A percentile compares a stretch with the other conserved stretches of the same genome.
These are phyloP conservation scores for Lepeophtheirus nordmannii DNA, from an alignment of 2,888 invertebrate species.

Conservation along the genomic window DNA sequence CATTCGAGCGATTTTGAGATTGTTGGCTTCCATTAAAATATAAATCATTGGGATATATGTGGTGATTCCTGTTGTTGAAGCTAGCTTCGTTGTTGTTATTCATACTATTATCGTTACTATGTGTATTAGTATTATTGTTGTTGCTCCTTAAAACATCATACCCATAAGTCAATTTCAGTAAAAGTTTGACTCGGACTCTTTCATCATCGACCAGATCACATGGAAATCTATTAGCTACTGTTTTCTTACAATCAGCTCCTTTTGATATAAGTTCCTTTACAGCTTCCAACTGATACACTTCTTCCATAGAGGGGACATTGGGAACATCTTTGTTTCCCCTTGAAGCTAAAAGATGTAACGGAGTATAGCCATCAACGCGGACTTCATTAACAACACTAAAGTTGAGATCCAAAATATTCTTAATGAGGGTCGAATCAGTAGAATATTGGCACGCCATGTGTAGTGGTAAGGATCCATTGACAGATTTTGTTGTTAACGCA, in stretches of 20 bases:
- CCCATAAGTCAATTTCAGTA: neutral
- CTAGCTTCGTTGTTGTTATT: too few relatives aligned
- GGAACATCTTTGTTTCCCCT: neutral
- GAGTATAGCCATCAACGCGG: slow-evolving; percentile 9
- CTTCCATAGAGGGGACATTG: slow-evolving; percentile 3
- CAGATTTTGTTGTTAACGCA: neutral
- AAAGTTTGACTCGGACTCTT: neutral
- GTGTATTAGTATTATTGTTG: too few relatives aligned
- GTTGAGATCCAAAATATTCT: neutral
- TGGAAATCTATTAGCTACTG: neutral
- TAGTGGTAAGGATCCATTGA: slow-evolving; percentile 12
- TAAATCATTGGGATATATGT: too few relatives aligned
- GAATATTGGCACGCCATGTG: slow-evolving; percentile 17
- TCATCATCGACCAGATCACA: slow-evolving; percentile 7
- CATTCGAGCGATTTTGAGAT: too few relatives aligned
- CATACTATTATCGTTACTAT: too few relatives aligned
- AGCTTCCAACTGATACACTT: neutral
- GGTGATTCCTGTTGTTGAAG: too few relatives aligned
- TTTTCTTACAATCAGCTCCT: neutral
- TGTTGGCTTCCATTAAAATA: too few relatives aligned
- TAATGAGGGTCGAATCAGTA: neutral
- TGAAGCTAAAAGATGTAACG: slow-evolving; percentile 1
- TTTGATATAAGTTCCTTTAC: neutral
- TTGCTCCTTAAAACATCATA: too few relatives aligned
- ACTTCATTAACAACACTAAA: slow-evolving; percentile 1